Evolutionary conservation across 2,888 invertebrate genomes (phyloP).

Genomic region (Troglohyphantes excavatus): DNA sequence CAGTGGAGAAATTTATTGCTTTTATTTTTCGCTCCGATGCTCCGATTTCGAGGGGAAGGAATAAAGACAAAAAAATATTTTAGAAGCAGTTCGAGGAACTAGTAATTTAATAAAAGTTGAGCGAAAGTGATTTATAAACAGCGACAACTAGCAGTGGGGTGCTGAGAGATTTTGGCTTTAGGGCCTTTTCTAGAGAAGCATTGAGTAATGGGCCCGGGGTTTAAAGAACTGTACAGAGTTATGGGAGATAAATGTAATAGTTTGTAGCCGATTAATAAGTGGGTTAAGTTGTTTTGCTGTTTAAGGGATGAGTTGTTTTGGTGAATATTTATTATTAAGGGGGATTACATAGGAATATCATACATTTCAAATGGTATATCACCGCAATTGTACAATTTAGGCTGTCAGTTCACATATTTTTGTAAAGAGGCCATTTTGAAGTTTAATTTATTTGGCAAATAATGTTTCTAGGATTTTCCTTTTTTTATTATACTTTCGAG

Average conservation of each 20-base stretch:
- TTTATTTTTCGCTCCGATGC: slow-evolving; percentile 34
- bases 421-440: too few relatives aligned
- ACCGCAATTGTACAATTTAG: too few relatives aligned
- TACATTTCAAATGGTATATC: too few relatives aligned
- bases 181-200: not conserved
- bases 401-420: too few relatives aligned
- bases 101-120: slow-evolving; percentile 57
- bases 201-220: not conserved
- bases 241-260: not conserved
- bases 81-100: slow-evolving; percentile 6
- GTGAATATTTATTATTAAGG: too few relatives aligned
- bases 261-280: not conserved
- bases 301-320: too few relatives aligned
- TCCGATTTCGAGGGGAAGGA: slow-evolving; percentile 16
- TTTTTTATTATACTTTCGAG: too few relatives aligned
- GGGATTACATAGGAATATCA: too few relatives aligned
- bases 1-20: slow-evolving; percentile 41
- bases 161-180: not conserved
- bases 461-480: too few relatives aligned
- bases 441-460: too few relatives aligned
- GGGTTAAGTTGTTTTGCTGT: not conserved
- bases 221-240: not conserved
- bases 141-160: not conserved
- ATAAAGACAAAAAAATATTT: not conserved
- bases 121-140: slow-evolving; percentile 59